These are phyloP conservation scores for Catotricha subobsoleta DNA, from an alignment of 2,888 invertebrate genomes.

Conservation along the genomic window DNA sequence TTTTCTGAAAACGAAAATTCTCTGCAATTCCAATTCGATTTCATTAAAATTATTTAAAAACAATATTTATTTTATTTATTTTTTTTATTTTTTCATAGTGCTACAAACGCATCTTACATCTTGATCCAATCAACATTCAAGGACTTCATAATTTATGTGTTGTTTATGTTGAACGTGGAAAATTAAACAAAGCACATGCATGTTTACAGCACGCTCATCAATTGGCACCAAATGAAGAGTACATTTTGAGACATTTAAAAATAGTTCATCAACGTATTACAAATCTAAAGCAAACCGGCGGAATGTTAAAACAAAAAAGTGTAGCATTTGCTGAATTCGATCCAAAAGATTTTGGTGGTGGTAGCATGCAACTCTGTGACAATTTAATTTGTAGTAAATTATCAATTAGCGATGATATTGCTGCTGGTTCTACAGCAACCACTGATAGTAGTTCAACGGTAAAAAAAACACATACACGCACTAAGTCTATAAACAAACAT, in stretches of 20 bases:
- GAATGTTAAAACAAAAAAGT: constrained; percentile 20
- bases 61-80: too few species aligned
- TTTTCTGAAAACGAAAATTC: too few species aligned
- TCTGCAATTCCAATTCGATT: too few species aligned
- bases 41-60: too few species aligned
- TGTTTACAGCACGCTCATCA: constrained; percentile 66
- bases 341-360: constrained; percentile 23
- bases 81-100: too few species aligned
- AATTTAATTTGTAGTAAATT: too few species aligned
- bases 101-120: constrained; percentile 68
- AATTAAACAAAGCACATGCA: constrained; percentile 63
- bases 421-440: too few species aligned
- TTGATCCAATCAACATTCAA: constrained; percentile 83
- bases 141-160: constrained; percentile 93
- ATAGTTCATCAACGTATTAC: constrained; percentile 60
- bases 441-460: too few species aligned
- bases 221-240: constrained; percentile 77
- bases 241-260: constrained; percentile 73
- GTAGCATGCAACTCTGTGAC: too few species aligned
- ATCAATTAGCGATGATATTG: not conserved
- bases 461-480: too few species aligned
- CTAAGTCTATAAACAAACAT: not conserved
- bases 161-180: constrained; percentile 82
- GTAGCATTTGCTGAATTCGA: constrained; percentile 26
- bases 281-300: constrained; percentile 23